These are phyloP conservation scores for Biston betularia DNA, from an alignment of 2,888 invertebrate genomes.

Conservation along the genomic window DNA sequence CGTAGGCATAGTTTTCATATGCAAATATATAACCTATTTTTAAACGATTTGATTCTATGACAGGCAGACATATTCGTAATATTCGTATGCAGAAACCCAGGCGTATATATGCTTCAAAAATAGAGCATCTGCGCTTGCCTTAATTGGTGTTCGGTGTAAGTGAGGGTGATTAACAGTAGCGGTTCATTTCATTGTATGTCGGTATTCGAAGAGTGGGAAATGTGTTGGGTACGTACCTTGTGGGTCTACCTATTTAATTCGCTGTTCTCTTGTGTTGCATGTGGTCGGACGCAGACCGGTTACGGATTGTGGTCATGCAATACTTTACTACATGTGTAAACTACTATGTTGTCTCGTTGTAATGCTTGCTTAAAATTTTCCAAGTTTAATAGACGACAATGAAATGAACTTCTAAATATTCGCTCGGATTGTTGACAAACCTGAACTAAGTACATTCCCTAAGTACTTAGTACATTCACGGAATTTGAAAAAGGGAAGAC, in stretches of 20 bases:
- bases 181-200: constrained; percentile 47
- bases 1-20: no score
- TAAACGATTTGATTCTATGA: no score
- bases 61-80: no score
- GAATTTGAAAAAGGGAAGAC: no score
- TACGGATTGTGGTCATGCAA: constrained; percentile 68
- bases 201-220: constrained; percentile 44
- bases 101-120: no score
- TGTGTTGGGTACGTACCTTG: background rate
- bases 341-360: constrained; percentile 19
- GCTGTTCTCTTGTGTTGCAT: constrained; percentile 42
- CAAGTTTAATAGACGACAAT: no score
- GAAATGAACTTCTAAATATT: no score
- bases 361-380: background rate
- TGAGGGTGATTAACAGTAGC: constrained; percentile 44
- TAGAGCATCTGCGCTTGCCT: constrained; percentile 2
- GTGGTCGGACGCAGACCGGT: constrained; percentile 58
- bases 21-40: no score
- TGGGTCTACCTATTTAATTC: constrained; percentile 17
- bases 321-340: constrained; percentile 43
- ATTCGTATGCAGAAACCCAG: no score
- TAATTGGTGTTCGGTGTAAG: constrained; percentile 27
- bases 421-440: no score
- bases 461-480: no score
- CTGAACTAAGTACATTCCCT: no score